Base-by-base conservation (phyloP, 1,140 invertebrate species). In the Grapholita molesta region DNA sequence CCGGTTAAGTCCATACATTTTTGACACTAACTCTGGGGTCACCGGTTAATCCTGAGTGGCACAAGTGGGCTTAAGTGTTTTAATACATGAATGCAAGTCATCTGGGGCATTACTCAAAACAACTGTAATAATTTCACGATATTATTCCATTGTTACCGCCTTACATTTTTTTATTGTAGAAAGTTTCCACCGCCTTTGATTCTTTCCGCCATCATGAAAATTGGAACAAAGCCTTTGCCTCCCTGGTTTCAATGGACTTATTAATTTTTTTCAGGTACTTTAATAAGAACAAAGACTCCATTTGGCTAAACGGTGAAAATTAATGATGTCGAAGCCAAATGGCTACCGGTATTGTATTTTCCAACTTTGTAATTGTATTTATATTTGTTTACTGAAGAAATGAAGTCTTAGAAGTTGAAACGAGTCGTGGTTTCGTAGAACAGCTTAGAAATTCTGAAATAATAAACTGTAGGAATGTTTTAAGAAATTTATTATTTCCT, bases 181-280 rank as follows among this genome's bases (percentile, higher is more conserved):
- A 61, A 61, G 28, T 32, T 61, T 61, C 15, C 55, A 1, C 23
- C 23, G 25, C 55, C 55, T 61, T 61, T 61, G 55, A 61, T 61
- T 61, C 55, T 21, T 61, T 61, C 24, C 55, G 24, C 12, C 25
- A 25, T 57, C 23, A 32, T 61, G 55, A 61, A 61, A 61, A 61
- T 28, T 61, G 24, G 28, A 61, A 61, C 55, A 61, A 61, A 28
- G 55, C 24, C n/a, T 61, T 57, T 52, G 42, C 24, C 23, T 57
- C 53, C 18, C 53, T 28, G 55, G 24, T 28, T 61, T 61, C 55
- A 61, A 61, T 32, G 28, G 55, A 61, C 24, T 61, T 61, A 61
- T 61, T 61, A 61, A 61, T 61, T 61, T 61, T n/a, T 61, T 61
- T 61, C 55, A 30, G 28, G 55, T 61, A 61, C 55, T 61, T 61